phyloP scores from a whole-genome alignment of 2,888 invertebrate species.

The Polietes domitor region DNA sequence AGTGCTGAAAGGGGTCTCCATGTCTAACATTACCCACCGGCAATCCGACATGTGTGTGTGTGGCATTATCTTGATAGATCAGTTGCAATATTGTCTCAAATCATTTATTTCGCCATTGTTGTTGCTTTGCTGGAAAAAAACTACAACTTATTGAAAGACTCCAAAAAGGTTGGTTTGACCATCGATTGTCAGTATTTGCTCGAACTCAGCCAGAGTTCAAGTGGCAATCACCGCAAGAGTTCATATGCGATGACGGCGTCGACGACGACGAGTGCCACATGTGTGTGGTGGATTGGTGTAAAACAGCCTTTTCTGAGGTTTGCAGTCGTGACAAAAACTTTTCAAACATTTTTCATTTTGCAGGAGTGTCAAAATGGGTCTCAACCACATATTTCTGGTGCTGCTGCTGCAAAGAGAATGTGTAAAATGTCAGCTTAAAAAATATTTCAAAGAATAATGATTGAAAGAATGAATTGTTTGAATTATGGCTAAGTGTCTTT shows the following conservation, averaged over 20 bases:
- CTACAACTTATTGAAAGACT: conserved; percentile 5
- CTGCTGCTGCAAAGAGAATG: conserved; percentile 9
- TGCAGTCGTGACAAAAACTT: conserved; percentile 59
- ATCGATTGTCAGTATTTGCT: conserved; percentile 5
- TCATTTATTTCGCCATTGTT: conserved; percentile 19
- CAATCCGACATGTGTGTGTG: conserved; percentile 49
- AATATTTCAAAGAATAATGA: no score
- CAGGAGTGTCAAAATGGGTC: conserved; percentile 67
- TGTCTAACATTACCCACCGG: neutral
- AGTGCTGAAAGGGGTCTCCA: neutral
- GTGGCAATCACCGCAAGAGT: conserved; percentile 63
- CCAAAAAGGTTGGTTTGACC: neutral
- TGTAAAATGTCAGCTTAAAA: no score
- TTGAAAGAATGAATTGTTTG: no score
- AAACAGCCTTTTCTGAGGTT: conserved; percentile 27
- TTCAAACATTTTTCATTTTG: conserved; percentile 54
- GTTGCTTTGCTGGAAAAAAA: neutral
- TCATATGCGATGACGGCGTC: no score
- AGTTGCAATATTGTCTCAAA: conserved; percentile 47
- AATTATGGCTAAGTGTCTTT: no score
- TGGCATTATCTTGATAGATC: conserved; percentile 61
- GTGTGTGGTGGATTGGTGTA: conserved; percentile 13
- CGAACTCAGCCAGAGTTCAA: conserved; percentile 45
- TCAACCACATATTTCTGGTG: conserved; percentile 3
- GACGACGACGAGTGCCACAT: no score